Evolutionary conservation across 2,797 vertebrate species (phyloP).

Genomic region (Phaenicophaeus curvirostris): DNA sequence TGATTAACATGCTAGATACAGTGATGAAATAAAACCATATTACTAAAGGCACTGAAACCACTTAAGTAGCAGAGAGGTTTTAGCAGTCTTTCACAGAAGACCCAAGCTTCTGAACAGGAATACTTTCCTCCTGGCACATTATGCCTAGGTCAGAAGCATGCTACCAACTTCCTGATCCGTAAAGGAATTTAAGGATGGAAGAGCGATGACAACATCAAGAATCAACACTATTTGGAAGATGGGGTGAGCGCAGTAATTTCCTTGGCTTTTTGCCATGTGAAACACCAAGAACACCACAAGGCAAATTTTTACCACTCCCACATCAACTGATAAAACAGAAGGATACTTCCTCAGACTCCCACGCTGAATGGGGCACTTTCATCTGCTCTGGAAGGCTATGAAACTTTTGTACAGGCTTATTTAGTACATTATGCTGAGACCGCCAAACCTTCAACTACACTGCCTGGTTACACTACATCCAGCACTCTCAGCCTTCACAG

Average conservation of each 20-base stretch:
- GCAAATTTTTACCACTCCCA: neutral
- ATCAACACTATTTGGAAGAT: neutral
- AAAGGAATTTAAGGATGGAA: neutral
- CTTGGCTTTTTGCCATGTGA: neutral
- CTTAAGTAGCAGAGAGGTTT: neutral
- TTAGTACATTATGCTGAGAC: neutral
- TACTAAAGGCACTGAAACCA: neutral
- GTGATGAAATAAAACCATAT: neutral
- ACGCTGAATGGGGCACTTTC: neutral
- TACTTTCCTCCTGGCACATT: no score
- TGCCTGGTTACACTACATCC: neutral
- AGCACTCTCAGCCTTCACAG: neutral
- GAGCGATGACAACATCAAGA: accelerated
- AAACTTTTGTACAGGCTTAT: neutral
- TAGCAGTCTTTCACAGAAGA: neutral
- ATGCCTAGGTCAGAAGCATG: neutral
- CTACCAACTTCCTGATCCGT: neutral
- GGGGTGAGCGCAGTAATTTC: neutral
- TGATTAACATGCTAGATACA: neutral
- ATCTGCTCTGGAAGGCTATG: neutral
- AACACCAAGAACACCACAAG: neutral
- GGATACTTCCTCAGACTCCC: neutral
- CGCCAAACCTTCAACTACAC: neutral
- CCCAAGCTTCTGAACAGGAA: neutral
- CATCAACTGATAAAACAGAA: neutral